A percentile compares a stretch with the other conserved stretches of the same genome.
phyloP scores from a whole-genome alignment of 2,797 vertebrate species.

The Gallinago solitaria region DNA sequence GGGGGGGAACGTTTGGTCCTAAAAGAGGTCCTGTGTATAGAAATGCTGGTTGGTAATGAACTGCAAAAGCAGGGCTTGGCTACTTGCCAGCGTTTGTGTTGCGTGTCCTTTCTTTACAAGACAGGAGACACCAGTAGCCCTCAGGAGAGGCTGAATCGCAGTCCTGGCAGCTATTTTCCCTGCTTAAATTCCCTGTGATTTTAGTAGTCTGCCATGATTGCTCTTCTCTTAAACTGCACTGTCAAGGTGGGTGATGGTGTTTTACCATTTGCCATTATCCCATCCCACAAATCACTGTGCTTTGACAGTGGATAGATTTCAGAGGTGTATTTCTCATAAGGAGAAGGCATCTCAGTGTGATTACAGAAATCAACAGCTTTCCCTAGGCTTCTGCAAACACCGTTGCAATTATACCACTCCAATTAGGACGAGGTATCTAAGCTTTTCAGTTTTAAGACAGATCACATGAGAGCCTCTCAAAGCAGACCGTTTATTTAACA shows the following conservation, averaged over 20 bases:
- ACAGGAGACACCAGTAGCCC: not conserved
- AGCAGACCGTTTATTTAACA: not conserved
- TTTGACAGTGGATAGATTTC: not conserved
- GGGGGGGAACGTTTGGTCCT: not conserved
- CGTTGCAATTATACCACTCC: not conserved
- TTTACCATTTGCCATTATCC: not conserved
- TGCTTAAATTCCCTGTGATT: not conserved
- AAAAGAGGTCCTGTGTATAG: not conserved
- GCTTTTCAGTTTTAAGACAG: slow-evolving; percentile 13
- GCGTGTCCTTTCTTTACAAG: not conserved
- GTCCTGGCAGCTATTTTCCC: not conserved
- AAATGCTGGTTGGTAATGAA: not conserved
- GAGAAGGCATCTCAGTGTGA: not conserved
- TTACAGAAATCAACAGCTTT: not conserved
- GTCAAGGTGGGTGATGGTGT: not conserved
- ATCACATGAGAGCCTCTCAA: not conserved
- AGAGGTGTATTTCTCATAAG: not conserved
- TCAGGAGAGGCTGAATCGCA: not conserved
- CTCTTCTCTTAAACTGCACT: not conserved
- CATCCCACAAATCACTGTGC: not conserved
- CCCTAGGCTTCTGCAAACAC: not conserved
- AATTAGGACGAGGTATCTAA: slow-evolving; percentile 21
- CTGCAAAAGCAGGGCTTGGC: slow-evolving; percentile 2
- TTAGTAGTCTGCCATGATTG: not conserved
- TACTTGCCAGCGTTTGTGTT: not conserved